Base-by-base conservation (phyloP, 2,888 invertebrate genomes). In the Noctua pronuba region DNA sequence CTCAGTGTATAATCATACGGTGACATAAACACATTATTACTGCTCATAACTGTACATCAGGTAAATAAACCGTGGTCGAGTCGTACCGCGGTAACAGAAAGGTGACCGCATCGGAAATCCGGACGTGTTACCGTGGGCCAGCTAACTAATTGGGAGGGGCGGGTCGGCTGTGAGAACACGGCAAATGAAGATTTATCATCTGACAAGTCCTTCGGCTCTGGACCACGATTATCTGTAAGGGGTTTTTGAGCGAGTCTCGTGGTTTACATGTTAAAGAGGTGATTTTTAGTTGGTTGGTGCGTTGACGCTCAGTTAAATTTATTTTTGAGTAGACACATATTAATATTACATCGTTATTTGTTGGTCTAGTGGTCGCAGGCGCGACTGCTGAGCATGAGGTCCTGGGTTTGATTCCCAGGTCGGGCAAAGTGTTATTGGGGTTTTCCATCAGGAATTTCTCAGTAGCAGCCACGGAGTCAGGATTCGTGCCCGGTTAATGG, bases 161-260 rank as follows among this genome's bases (percentile, higher is more conserved):
- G 94, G 94, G 94, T 94, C 93, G 95, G 94, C 94, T 94, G 95
- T 94, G 95, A 94, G 95, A 94, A 95, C 95, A 94, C 92, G 94
- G 94, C 94, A 95, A 96, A 96, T 96, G 95, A 96, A 96, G 96
- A 96, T 96, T 96, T 96, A 96, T 96, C 94, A 96, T 95, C 92
- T 88, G 88, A 89, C 89, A 90, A 91, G 92, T 93, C 94, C 93
- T 94, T 90, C 86, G 92, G 92, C 90, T 62, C 80, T 73, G 69
- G 80, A 77, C 77, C 79, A 84, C 83, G 86, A 88, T 87, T 90
- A 88, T 90, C 89, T 83, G 84, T 74, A 75, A 82, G 75, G 65
- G 52, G 76, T 66, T 83, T 80, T 78, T 83, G 58, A 83, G 41
- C 46, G 8, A 16, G 21, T 69, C 41, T 77, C 41, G n/a, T 13